Evolutionary conservation across 1,140 invertebrate species (phyloP).

Genomic region (Camponotus pennsylvanicus): DNA sequence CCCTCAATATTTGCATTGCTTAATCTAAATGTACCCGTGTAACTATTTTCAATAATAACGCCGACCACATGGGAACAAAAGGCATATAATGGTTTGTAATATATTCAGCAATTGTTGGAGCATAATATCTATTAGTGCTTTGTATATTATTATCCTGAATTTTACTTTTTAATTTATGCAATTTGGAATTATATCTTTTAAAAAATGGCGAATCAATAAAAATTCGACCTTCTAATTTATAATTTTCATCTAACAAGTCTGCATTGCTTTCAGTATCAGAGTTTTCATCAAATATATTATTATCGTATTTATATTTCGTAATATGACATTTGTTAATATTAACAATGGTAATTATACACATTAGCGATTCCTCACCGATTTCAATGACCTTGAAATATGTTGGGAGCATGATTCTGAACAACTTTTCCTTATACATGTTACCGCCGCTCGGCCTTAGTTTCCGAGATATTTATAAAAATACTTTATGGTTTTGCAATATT

Average conservation of each 20-base stretch:
- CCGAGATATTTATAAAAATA: no score
- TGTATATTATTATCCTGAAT: background rate
- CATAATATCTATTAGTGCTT: conserved; percentile 18
- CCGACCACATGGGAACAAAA: conserved; percentile 12
- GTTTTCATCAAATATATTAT: background rate
- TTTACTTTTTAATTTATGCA: background rate
- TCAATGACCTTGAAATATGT: no score
- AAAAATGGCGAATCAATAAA: conserved; percentile 24
- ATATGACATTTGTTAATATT: background rate
- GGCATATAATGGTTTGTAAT: conserved; percentile 34
- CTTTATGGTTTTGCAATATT: no score
- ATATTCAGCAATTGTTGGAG: background rate
- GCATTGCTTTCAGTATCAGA: conserved; percentile 20
- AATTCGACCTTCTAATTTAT: conserved; percentile 19
- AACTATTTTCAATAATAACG: background rate
- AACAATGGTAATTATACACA: background rate
- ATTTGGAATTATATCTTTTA: conserved; percentile 12
- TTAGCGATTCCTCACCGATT: no score
- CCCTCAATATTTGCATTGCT: conserved; percentile 18
- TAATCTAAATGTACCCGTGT: background rate
- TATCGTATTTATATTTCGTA: background rate
- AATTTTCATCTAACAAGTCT: background rate
- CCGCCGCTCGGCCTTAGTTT: no score
- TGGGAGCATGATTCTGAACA: no score
- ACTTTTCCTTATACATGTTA: no score